These are phyloP conservation scores for Nebria brevicollis DNA, from an alignment of 2,888 invertebrate genomes.

Conservation along the genomic window DNA sequence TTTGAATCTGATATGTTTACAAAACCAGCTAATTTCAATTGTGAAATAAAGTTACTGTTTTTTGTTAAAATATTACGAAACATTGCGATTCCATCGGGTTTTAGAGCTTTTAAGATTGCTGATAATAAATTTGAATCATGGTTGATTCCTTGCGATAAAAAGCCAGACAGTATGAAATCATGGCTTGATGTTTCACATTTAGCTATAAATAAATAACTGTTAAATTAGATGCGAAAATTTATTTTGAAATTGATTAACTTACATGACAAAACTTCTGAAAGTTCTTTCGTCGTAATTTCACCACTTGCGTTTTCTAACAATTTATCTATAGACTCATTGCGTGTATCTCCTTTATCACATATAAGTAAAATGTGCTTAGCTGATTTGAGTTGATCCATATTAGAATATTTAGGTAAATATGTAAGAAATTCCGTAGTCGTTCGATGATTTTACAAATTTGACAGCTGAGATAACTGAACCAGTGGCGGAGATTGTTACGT, in stretches of 20 bases:
- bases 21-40: constrained; percentile 75
- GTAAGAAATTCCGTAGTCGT: neutral
- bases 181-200: constrained; percentile 69
- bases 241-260: constrained; percentile 6
- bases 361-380: constrained; percentile 68
- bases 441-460: constrained; percentile 6
- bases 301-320: constrained; percentile 63
- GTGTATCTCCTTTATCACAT: constrained; percentile 66
- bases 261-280: constrained; percentile 23
- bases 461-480: neutral
- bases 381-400: constrained; percentile 60
- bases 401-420: neutral
- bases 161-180: constrained; percentile 69
- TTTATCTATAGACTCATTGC: constrained; percentile 66
- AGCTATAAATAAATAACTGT: constrained; percentile 60
- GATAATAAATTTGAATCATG: constrained; percentile 64
- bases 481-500: too few relatives aligned
- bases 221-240: neutral
- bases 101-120: constrained; percentile 70
- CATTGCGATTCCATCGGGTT: constrained; percentile 71
- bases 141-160: constrained; percentile 62
- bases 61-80: constrained; percentile 63
- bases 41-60: constrained; percentile 57
- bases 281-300: constrained; percentile 22
- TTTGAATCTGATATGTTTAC: constrained; percentile 56